Evolutionary conservation across 2,113 vertebrate genomes (phyloP).

Genomic region (Lanius ludovicianus): DNA sequence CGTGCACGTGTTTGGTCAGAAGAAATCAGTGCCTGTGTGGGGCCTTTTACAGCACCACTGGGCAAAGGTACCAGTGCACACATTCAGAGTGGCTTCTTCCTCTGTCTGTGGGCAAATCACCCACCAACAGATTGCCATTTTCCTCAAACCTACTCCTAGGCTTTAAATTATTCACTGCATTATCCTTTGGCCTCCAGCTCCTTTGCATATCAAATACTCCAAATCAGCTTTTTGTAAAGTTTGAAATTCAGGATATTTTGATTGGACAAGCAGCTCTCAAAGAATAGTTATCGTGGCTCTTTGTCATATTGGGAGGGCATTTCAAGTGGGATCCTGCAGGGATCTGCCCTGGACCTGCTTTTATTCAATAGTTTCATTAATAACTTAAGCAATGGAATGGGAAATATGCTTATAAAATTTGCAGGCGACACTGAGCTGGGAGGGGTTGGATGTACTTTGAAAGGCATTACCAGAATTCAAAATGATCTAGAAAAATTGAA

Average conservation of each 20-base stretch:
- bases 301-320: background rate
- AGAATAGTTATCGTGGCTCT: background rate
- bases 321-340: constrained; percentile 27
- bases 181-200: constrained; percentile 37
- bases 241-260: constrained; percentile 36
- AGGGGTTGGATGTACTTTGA: background rate
- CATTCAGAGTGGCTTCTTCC: background rate
- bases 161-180: constrained; percentile 47
- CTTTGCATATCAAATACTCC: constrained; percentile 45
- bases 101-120: constrained; percentile 7
- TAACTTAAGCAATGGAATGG: constrained; percentile 22
- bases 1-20: fast-evolving
- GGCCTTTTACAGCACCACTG: background rate
- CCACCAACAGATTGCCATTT: background rate
- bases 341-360: constrained; percentile 13
- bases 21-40: background rate
- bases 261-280: background rate
- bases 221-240: constrained; percentile 37
- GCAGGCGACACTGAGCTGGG: background rate
- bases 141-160: background rate
- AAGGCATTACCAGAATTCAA: constrained; percentile 20
- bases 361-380: constrained; percentile 42
- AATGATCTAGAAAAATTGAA: background rate
- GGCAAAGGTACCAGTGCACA: background rate
- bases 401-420: constrained; percentile 42